phyloP scores from a whole-genome alignment of 2,888 invertebrate genomes.

The Latheticus oryzae region DNA sequence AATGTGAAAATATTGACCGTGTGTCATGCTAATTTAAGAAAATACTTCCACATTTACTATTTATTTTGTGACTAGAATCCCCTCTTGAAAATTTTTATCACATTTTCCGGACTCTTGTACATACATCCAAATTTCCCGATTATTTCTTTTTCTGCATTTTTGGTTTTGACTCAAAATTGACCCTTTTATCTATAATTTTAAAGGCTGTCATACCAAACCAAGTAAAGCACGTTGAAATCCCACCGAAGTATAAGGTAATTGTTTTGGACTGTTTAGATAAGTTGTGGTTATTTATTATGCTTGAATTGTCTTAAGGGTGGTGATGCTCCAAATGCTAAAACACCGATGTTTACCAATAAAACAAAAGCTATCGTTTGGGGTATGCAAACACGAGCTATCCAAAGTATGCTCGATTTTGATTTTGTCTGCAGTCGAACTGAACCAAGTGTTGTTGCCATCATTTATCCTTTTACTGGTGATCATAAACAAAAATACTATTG shows the following conservation, averaged over 20 bases:
- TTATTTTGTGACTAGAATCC: too few relatives aligned
- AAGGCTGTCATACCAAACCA: slow-evolving; percentile 38
- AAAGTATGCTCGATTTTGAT: slow-evolving; percentile 96
- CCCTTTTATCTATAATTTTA: too few relatives aligned
- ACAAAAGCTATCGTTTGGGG: slow-evolving; percentile 99
- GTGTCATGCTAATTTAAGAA: too few relatives aligned
- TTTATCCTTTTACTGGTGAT: slow-evolving; percentile 98
- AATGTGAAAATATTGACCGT: too few relatives aligned
- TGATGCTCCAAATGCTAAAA: slow-evolving; percentile 55
- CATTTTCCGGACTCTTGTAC: too few relatives aligned
- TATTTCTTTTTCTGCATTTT: too few relatives aligned
- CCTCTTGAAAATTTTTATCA: too few relatives aligned
- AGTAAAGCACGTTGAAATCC: slow-evolving; percentile 26
- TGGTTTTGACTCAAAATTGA: too few relatives aligned
- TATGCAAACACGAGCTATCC: slow-evolving; percentile 97
- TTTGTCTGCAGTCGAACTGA: slow-evolving; percentile 90
- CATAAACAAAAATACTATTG: slow-evolving; percentile 99
- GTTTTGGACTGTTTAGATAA: slow-evolving; percentile 22
- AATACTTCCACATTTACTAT: too few relatives aligned
- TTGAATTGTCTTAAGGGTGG: slow-evolving; percentile 48
- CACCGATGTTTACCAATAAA: slow-evolving; percentile 79
- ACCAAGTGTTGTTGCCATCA: slow-evolving; percentile 95
- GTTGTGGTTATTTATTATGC: slow-evolving; percentile 27
- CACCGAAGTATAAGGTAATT: slow-evolving; percentile 33
- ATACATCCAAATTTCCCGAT: too few relatives aligned